These are phyloP conservation scores for Dasyprocta punctata DNA, from an alignment of 2,113 vertebrate species.

Conservation along the genomic window DNA sequence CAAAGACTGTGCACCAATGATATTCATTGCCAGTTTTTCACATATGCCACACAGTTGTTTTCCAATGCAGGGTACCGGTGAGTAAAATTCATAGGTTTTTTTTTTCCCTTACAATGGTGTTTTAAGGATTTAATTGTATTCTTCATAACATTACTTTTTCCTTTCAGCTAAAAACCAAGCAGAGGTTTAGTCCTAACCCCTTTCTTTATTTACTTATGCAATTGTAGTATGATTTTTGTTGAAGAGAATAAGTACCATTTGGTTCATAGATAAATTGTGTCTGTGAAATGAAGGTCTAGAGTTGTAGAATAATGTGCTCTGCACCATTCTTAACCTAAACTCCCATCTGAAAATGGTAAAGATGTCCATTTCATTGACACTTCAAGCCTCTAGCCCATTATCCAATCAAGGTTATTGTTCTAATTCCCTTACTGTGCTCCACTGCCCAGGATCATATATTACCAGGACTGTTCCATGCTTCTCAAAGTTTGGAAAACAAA, in stretches of 20 bases:
- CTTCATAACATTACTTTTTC: background rate
- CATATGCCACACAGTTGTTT: conserved; percentile 80
- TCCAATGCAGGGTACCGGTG: conserved; percentile 76
- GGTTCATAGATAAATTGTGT: background rate
- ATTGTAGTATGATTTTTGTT: background rate
- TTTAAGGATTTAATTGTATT: background rate
- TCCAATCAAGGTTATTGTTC: background rate
- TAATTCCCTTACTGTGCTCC: background rate
- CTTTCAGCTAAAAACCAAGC: background rate
- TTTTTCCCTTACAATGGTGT: background rate
- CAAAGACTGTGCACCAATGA: conserved; percentile 86
- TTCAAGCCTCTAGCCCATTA: background rate
- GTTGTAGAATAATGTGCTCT: background rate
- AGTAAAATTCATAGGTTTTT: conserved; percentile 39
- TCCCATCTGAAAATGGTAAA: background rate
- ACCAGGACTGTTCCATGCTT: accelerated
- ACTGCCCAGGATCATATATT: background rate
- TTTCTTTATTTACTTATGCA: background rate
- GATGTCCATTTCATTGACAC: background rate
- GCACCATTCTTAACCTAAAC: background rate
- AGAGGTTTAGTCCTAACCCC: background rate
- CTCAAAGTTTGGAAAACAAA: background rate
- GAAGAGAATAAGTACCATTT: background rate
- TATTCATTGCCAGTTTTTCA: conserved; percentile 87
- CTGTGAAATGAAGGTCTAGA: background rate